Percentiles rank a stretch among this genome's conserved stretches.
These are phyloP conservation scores for Xenentodon cancila DNA, from an alignment of 2,797 vertebrate genomes.

Conservation along the genomic window DNA sequence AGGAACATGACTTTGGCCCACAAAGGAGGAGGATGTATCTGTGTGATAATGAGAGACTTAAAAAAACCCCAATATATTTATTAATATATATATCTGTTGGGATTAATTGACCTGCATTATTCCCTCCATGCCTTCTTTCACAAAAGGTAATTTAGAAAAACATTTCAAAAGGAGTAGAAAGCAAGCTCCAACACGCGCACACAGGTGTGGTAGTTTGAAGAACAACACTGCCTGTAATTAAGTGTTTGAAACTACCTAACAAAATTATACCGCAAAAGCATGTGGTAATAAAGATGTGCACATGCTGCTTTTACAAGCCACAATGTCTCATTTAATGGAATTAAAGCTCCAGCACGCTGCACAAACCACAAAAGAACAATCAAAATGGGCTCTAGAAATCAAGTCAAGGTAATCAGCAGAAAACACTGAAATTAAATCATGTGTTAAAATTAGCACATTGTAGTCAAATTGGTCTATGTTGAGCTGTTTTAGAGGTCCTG, in stretches of 20 bases:
- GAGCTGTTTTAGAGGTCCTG: too few species aligned
- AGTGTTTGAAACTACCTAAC: slow-evolving; percentile 2
- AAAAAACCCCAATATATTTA: not conserved
- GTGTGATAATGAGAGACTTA: slow-evolving; percentile 9
- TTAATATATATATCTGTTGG: too few species aligned
- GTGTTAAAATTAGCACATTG: too few species aligned
- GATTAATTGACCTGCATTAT: slow-evolving; percentile 14
- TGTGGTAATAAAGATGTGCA: slow-evolving; percentile 2
- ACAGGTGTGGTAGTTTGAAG: not conserved
- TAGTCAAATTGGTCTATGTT: too few species aligned
- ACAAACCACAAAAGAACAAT: not conserved
- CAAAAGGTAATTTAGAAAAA: slow-evolving; percentile 21
- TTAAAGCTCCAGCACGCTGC: not conserved
- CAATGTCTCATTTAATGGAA: not conserved
- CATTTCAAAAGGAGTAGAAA: not conserved
- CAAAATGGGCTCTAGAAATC: not conserved
- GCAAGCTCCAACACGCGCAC: slow-evolving; percentile 4
- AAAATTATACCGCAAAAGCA: not conserved
- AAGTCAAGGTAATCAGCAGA: not conserved
- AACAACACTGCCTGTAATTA: slow-evolving; percentile 6
- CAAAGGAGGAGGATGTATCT: slow-evolving; percentile 24
- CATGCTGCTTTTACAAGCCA: not conserved
- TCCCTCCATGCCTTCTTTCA: slow-evolving; percentile 10
- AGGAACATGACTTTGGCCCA: slow-evolving; percentile 36
- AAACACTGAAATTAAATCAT: not conserved